Conservation (phyloP, 92 coral and sea anemone genomes). For the Pocillopora meandrina region DNA sequence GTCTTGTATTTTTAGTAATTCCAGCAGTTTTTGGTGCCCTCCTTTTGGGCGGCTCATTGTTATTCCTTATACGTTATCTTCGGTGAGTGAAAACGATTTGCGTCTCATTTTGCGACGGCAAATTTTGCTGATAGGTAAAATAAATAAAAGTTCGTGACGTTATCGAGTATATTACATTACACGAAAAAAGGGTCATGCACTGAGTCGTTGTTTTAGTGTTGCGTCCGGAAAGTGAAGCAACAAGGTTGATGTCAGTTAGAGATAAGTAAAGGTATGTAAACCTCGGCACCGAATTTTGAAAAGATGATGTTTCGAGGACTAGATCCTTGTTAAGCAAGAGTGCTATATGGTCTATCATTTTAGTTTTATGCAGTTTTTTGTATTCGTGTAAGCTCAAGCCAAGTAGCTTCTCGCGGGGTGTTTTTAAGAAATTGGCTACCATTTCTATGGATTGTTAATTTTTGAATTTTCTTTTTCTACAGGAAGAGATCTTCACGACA, state of each 20-base stretch:
- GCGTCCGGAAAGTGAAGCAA: too few species aligned
- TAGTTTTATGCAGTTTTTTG: not conserved
- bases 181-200: too few species aligned
- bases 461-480: not conserved
- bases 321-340: not conserved
- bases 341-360: not conserved
- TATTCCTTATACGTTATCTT: slow-evolving; percentile 5
- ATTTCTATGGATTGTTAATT: not conserved
- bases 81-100: slow-evolving; percentile 11
- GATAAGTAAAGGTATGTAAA: too few species aligned
- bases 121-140: too few species aligned
- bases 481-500: slow-evolving; percentile 2
- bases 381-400: not conserved
- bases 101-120: not conserved
- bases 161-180: too few species aligned
- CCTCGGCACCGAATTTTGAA: too few species aligned
- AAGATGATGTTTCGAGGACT: too few species aligned
- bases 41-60: slow-evolving; percentile 5
- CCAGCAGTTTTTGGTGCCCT: slow-evolving; percentile 20
- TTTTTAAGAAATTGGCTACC: not conserved
- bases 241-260: too few species aligned
- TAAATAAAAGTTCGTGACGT: too few species aligned
- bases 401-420: too few species aligned
- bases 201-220: too few species aligned
- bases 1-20: slow-evolving; percentile 3